These are phyloP conservation scores for Eutrigla gurnardus DNA, from an alignment of 2,797 vertebrate species.

Conservation along the genomic window DNA sequence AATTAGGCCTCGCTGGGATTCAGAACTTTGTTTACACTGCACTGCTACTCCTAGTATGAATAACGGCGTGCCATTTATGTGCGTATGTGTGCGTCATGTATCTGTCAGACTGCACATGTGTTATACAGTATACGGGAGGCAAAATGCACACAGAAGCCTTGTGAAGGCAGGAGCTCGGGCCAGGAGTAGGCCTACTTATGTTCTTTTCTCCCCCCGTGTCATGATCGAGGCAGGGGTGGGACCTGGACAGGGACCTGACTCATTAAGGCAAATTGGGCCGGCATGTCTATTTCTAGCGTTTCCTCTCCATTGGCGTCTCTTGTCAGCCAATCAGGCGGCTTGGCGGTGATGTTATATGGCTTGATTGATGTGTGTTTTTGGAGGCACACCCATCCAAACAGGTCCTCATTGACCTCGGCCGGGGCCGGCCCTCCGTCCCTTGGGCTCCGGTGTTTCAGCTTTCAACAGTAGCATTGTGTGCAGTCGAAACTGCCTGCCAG, in stretches of 20 bases:
- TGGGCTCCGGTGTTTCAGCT: slow-evolving; percentile 49
- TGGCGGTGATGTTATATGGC: slow-evolving; percentile 47
- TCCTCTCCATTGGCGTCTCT: slow-evolving; percentile 39
- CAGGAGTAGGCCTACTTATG: slow-evolving; percentile 19
- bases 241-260: slow-evolving; percentile 43
- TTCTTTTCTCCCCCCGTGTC: slow-evolving; percentile 22
- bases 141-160: slow-evolving; percentile 61
- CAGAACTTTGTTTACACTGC: slow-evolving; percentile 66
- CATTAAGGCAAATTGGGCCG: slow-evolving; percentile 69
- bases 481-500: slow-evolving; percentile 39
- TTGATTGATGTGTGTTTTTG: slow-evolving; percentile 63
- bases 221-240: slow-evolving; percentile 50
- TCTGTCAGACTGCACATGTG: slow-evolving; percentile 43
- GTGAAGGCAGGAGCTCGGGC: slow-evolving; percentile 36
- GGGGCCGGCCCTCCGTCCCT: slow-evolving; percentile 12
- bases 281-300: slow-evolving; percentile 71
- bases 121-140: slow-evolving; percentile 30
- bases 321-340: slow-evolving; percentile 55
- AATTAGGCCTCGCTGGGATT: slow-evolving; percentile 63
- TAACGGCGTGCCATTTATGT: slow-evolving; percentile 43
- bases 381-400: slow-evolving; percentile 62
- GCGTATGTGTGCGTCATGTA: slow-evolving; percentile 26
- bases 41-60: slow-evolving; percentile 52
- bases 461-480: slow-evolving; percentile 71
- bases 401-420: slow-evolving; percentile 64